Percentiles rank a stretch among this genome's conserved stretches.
Evolutionary conservation across 2,113 vertebrate species (phyloP).

Genomic region (Tupaia chinensis): DNA sequence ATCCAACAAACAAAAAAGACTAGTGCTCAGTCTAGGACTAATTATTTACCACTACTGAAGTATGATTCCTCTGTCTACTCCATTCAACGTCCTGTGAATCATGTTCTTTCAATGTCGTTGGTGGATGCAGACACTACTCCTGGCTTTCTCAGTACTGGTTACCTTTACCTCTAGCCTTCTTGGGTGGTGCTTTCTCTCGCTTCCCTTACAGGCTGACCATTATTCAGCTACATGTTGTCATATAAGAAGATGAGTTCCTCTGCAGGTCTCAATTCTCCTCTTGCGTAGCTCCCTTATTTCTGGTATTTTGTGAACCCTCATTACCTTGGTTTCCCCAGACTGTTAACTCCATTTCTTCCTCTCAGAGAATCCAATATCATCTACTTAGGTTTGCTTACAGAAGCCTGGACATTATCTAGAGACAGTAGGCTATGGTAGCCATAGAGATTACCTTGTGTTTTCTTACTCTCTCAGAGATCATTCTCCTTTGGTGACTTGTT

Average conservation of each 20-base stretch:
- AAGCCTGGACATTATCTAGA: background rate
- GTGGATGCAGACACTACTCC: background rate
- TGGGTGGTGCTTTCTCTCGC: background rate
- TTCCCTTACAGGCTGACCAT: background rate
- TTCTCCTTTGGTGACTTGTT: background rate
- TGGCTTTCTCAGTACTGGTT: background rate
- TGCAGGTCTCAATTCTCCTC: background rate
- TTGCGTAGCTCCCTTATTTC: background rate
- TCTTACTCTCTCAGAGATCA: background rate
- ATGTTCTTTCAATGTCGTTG: background rate
- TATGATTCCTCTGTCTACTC: background rate
- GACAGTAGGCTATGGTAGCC: background rate
- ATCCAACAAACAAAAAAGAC: background rate
- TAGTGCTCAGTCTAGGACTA: background rate
- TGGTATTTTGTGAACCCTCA: background rate
- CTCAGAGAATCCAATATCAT: background rate
- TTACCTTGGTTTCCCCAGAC: background rate
- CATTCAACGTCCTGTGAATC: background rate
- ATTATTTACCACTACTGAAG: background rate
- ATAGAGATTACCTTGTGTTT: background rate
- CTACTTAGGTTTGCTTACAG: background rate
- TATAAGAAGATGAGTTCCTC: background rate
- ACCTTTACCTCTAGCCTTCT: background rate
- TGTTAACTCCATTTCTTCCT: background rate
- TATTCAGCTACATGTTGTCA: background rate